Conservation (phyloP, 2,888 invertebrate genomes). For the Crioceris asparagi region DNA sequence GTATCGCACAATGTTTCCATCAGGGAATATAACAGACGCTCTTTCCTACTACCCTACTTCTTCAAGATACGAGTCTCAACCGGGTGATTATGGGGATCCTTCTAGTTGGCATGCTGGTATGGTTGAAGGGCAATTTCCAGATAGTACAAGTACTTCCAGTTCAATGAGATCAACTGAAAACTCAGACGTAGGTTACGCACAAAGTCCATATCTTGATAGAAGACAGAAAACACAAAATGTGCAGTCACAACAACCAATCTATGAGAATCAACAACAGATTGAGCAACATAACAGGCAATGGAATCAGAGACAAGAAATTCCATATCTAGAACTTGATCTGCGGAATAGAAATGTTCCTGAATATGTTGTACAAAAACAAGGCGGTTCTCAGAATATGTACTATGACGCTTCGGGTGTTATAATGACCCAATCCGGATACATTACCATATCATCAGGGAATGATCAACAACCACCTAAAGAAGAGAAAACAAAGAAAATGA, state of each 20-base stretch:
- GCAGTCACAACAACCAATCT: constrained; percentile 25
- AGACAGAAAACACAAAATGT: constrained; percentile 26
- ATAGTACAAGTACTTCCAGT: constrained; percentile 48
- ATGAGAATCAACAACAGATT: constrained; percentile 30
- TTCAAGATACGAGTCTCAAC: constrained; percentile 48
- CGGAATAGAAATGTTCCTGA: constrained; percentile 45
- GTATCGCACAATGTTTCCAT: constrained; percentile 58
- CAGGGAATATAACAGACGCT: constrained; percentile 66
- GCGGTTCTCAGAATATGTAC: constrained; percentile 31
- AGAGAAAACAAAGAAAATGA: constrained; percentile 55
- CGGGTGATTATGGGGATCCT: constrained; percentile 47
- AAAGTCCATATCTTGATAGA: constrained; percentile 32
- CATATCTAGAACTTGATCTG: constrained; percentile 38
- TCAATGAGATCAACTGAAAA: constrained; percentile 51
- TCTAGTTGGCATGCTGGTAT: constrained; percentile 43
- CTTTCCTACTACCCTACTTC: constrained; percentile 73
- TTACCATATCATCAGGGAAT: constrained; percentile 56
- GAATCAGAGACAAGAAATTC: constrained; percentile 37
- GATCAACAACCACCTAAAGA: constrained; percentile 31
- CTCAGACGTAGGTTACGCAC: constrained; percentile 42
- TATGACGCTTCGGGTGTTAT: constrained; percentile 48
- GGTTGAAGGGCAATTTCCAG: constrained; percentile 39
- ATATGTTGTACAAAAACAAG: constrained; percentile 34
- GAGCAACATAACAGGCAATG: constrained; percentile 31
- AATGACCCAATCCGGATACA: constrained; percentile 67